phyloP scores from a whole-genome alignment of 2,113 vertebrate genomes.

The Physeter macrocephalus region DNA sequence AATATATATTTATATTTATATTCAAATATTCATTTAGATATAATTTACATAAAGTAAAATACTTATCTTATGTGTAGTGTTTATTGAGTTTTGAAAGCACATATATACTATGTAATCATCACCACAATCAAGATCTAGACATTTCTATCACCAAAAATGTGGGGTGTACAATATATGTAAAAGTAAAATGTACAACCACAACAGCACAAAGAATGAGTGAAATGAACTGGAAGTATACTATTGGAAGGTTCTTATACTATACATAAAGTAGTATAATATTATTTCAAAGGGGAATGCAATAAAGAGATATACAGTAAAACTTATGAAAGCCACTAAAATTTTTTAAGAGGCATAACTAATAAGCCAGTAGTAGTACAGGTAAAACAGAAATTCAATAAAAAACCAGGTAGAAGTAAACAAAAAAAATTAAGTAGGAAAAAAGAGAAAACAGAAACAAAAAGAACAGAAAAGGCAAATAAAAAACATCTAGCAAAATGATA shows the following conservation, averaged over 20 bases:
- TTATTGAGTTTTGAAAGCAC: conserved; percentile 6
- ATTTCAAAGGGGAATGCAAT: not conserved
- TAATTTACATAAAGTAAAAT: not conserved
- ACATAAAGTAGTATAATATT: not conserved
- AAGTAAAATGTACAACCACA: not conserved
- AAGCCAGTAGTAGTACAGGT: not conserved
- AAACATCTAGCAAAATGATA: not conserved
- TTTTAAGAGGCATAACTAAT: not conserved
- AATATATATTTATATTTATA: not conserved
- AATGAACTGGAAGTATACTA: not conserved
- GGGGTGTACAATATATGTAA: not conserved
- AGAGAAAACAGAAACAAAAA: not conserved
- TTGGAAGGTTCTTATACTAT: not conserved
- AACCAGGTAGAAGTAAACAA: not conserved
- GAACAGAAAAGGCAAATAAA: not conserved
- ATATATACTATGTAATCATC: not conserved
- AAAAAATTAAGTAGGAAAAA: not conserved
- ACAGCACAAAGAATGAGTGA: not conserved
- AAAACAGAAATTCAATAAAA: not conserved
- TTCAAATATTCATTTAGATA: not conserved
- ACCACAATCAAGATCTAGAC: not conserved
- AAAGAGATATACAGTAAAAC: not conserved
- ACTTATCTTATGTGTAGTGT: not conserved
- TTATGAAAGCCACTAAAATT: not conserved
- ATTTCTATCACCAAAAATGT: not conserved